Evolutionary conservation across 2,797 vertebrate genomes (phyloP).

Genomic region (Psittacula echo): DNA sequence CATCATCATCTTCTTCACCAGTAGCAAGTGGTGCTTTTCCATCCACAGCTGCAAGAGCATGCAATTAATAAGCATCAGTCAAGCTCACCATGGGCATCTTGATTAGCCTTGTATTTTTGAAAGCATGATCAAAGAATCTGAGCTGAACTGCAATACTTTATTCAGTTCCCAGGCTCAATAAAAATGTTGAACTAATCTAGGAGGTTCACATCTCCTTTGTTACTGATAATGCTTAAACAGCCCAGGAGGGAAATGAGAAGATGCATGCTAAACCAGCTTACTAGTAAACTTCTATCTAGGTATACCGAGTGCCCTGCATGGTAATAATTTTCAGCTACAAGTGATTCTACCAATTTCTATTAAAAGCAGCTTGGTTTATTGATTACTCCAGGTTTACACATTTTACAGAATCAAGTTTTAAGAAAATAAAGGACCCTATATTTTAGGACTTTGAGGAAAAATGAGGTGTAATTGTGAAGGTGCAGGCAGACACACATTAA

Average conservation of each 20-base stretch:
- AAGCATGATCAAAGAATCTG: background rate
- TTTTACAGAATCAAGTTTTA: background rate
- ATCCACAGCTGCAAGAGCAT: constrained; percentile 85
- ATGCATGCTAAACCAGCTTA: background rate
- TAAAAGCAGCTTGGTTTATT: background rate
- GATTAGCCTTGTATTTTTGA: background rate
- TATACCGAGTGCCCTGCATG: accelerated
- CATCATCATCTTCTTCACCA: constrained; percentile 96
- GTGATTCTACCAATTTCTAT: background rate
- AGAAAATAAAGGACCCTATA: background rate
- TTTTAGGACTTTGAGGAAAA: background rate
- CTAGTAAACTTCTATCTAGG: background rate
- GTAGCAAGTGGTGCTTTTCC: constrained; percentile 94
- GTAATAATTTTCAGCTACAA: background rate
- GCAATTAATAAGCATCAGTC: background rate
- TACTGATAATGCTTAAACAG: background rate
- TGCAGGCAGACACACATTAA: background rate
- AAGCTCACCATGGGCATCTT: background rate
- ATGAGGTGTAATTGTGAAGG: background rate
- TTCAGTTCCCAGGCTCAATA: background rate
- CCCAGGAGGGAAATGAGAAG: background rate
- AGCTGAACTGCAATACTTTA: background rate
- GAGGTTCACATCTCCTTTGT: background rate
- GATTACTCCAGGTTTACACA: accelerated
- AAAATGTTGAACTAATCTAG: background rate